Evolutionary conservation across 1,140 invertebrate species (phyloP).

Genomic region (Heterodera schachtii): DNA sequence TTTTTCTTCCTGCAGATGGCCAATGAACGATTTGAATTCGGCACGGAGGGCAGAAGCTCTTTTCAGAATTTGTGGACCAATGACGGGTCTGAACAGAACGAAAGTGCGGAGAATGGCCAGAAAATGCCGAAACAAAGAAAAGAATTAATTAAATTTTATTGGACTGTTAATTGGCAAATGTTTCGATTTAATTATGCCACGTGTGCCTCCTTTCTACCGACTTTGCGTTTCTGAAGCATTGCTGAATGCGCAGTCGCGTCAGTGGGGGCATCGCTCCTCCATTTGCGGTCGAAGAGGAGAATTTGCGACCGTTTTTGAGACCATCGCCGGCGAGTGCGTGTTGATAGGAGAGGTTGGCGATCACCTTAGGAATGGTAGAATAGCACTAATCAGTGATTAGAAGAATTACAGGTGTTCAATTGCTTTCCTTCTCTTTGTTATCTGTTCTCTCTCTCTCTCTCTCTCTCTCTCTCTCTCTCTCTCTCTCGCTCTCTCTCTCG

Average conservation of each 20-base stretch:
- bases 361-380: slow-evolving; percentile 18
- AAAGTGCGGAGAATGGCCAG: too few species aligned
- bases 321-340: slow-evolving; percentile 8
- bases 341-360: slow-evolving; percentile 4
- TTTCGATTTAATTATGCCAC: background rate
- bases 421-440: too few species aligned
- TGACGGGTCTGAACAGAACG: slow-evolving; percentile 50
- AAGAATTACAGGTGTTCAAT: background rate
- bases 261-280: slow-evolving; percentile 50
- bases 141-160: too few species aligned
- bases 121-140: too few species aligned
- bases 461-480: too few species aligned
- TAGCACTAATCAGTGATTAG: background rate
- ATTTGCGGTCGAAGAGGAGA: slow-evolving; percentile 10
- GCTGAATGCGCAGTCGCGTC: slow-evolving; percentile 60
- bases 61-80: slow-evolving; percentile 59
- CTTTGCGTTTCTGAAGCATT: slow-evolving; percentile 61
- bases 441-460: too few species aligned
- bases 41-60: slow-evolving; percentile 54
- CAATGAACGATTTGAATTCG: slow-evolving; percentile 55
- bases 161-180: too few species aligned
- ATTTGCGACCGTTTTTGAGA: slow-evolving; percentile 2
- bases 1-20: slow-evolving; percentile 52
- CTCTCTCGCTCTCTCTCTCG: too few species aligned
- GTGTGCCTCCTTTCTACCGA: slow-evolving; percentile 32